These are phyloP conservation scores for Pachypanchax playfairii DNA, from an alignment of 2,113 vertebrate species.

Conservation along the genomic window DNA sequence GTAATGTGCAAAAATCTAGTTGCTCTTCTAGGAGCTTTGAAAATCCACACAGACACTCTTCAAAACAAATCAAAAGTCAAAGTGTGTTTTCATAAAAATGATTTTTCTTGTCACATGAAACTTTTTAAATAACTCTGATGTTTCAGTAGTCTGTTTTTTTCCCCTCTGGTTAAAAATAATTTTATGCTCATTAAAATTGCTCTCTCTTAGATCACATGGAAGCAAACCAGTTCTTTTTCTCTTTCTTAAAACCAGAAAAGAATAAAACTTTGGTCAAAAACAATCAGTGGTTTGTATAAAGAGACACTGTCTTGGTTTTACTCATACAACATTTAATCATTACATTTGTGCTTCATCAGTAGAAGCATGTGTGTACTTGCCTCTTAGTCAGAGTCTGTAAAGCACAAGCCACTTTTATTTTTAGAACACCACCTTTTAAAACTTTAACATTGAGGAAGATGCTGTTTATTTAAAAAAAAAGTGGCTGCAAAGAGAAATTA, in stretches of 20 bases:
- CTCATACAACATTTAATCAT: constrained; percentile 21
- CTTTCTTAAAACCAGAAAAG: background rate
- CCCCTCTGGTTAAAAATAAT: background rate
- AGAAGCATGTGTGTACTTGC: constrained; percentile 46
- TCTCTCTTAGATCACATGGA: constrained; percentile 10
- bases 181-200: constrained; percentile 12
- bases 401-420: constrained; percentile 15
- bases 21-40: too few relatives aligned
- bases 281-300: constrained; percentile 47
- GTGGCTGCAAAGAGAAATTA: background rate
- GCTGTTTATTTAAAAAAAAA: constrained; percentile 16
- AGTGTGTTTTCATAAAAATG: too few relatives aligned
- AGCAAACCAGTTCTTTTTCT: background rate
- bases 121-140: background rate
- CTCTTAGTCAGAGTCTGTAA: constrained; percentile 33
- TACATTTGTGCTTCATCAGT: constrained; percentile 61
- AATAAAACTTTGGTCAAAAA: constrained; percentile 26
- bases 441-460: constrained; percentile 7
- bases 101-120: background rate
- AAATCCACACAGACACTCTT: too few relatives aligned
- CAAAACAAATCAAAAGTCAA: too few relatives aligned
- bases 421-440: constrained; percentile 13
- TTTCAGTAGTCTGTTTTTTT: constrained; percentile 1
- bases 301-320: constrained; percentile 32
- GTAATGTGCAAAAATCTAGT: too few relatives aligned